Evolutionary conservation across 1,140 invertebrate species (phyloP).

Genomic region (Pachyrhynchus sulphureomaculatus): DNA sequence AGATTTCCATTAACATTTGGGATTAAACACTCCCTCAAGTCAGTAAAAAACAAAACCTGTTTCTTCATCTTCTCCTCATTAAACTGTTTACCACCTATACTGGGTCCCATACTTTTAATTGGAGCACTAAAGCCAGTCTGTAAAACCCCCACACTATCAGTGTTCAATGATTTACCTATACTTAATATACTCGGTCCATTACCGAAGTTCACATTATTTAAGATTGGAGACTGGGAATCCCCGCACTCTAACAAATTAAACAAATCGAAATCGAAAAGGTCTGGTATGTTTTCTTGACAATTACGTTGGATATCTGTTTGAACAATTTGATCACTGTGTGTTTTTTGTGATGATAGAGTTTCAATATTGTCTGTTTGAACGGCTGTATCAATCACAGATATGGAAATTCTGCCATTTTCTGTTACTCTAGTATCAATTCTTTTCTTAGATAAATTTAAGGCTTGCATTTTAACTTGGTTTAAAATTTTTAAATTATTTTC

Average conservation of each 20-base stretch:
- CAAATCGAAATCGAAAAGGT: not conserved
- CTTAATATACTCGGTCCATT: not conserved
- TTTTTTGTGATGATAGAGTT: not conserved
- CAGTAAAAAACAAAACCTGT: conserved; percentile 19
- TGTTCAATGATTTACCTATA: not conserved
- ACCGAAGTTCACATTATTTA: conserved; percentile 12
- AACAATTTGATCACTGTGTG: not conserved
- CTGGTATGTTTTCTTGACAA: not conserved
- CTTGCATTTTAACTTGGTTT: conserved; percentile 27
- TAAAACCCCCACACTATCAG: not conserved
- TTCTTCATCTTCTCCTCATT: not conserved
- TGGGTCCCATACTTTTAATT: not conserved
- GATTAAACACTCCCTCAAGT: conserved; percentile 17
- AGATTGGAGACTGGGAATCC: not conserved
- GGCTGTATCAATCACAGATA: not conserved
- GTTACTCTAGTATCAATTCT: not conserved
- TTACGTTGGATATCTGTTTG: conserved; percentile 1
- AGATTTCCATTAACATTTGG: conserved; percentile 24
- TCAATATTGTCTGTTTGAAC: conserved; percentile 11
- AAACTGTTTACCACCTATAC: not conserved
- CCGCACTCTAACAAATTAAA: not conserved
- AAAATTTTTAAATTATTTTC: conserved; percentile 13
- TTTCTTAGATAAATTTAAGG: conserved; percentile 22
- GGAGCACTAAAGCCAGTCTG: not conserved
- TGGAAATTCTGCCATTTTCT: not conserved